These are phyloP conservation scores for Tragelaphus buxtoni DNA, from an alignment of 2,113 vertebrate species.

Conservation along the genomic window DNA sequence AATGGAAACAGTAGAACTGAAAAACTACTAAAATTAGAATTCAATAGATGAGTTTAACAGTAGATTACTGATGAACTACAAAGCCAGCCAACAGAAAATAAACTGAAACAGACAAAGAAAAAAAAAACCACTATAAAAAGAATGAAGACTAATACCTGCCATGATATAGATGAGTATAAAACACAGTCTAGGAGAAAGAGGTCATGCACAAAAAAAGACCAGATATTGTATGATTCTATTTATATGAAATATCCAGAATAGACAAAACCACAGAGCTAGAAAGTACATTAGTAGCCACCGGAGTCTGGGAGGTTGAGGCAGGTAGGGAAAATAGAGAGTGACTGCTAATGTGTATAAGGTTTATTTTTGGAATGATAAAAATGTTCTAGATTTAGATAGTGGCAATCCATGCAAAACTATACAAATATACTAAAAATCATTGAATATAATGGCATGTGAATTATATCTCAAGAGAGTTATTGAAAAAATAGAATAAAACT, in stretches of 20 bases:
- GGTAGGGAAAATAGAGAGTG: not conserved
- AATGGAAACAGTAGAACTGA: not conserved
- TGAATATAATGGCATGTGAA: not conserved
- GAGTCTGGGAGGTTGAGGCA: not conserved
- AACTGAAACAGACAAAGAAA: not conserved
- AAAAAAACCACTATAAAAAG: not conserved
- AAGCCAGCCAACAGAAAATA: not conserved
- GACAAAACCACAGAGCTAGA: not conserved
- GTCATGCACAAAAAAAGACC: not conserved
- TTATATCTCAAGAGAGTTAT: not conserved
- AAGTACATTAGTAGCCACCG: not conserved
- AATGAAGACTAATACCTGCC: not conserved
- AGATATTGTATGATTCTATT: not conserved
- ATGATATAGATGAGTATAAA: not conserved
- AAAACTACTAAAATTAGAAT: constrained; percentile 29
- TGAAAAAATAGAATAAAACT: not conserved
- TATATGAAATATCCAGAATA: not conserved
- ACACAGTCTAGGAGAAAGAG: not conserved
- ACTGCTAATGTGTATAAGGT: not conserved
- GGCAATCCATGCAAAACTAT: not conserved
- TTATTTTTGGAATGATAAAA: not conserved
- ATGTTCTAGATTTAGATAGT: not conserved
- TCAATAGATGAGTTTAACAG: constrained; percentile 10
- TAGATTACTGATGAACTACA: not conserved
- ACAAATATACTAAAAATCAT: not conserved